These are phyloP conservation scores for Intellagama lesueurii DNA, from an alignment of 2,797 vertebrate species.

Conservation along the genomic window DNA sequence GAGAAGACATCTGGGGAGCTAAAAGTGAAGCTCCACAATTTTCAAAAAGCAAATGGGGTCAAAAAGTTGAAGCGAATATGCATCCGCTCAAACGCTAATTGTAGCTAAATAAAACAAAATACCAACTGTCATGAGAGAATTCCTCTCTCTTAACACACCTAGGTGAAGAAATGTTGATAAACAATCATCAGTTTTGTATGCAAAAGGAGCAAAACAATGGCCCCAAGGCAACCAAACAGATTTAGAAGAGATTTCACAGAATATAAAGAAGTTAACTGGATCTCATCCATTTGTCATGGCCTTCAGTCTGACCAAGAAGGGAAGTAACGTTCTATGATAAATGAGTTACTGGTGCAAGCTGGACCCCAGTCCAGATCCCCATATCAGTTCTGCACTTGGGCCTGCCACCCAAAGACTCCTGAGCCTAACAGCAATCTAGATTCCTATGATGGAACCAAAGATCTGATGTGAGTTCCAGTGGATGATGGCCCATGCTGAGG, in stretches of 20 bases:
- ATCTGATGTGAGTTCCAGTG: no score
- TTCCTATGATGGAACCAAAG: no score
- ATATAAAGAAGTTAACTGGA: not conserved
- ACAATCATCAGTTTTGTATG: slow-evolving; percentile 22
- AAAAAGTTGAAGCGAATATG: slow-evolving; percentile 73
- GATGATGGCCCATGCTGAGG: not conserved
- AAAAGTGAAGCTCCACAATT: slow-evolving; percentile 64
- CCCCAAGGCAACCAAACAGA: not conserved
- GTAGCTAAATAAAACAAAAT: slow-evolving; percentile 58
- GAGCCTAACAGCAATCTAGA: no score
- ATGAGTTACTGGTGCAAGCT: not conserved
- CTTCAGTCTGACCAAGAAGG: not conserved
- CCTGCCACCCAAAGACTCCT: no score
- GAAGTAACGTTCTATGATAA: not conserved
- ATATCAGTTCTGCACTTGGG: not conserved
- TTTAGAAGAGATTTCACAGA: not conserved
- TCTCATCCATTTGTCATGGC: not conserved
- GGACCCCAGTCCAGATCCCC: not conserved
- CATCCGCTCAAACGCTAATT: slow-evolving; percentile 64
- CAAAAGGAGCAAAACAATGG: not conserved
- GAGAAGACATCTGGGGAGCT: slow-evolving; percentile 68
- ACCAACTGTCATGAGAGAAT: not conserved
- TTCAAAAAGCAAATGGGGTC: slow-evolving; percentile 69
- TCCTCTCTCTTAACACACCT: not conserved
- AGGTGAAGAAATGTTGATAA: slow-evolving; percentile 48